Conservation (phyloP, 2,113 vertebrate species). For the Triplophysa dalaica region DNA sequence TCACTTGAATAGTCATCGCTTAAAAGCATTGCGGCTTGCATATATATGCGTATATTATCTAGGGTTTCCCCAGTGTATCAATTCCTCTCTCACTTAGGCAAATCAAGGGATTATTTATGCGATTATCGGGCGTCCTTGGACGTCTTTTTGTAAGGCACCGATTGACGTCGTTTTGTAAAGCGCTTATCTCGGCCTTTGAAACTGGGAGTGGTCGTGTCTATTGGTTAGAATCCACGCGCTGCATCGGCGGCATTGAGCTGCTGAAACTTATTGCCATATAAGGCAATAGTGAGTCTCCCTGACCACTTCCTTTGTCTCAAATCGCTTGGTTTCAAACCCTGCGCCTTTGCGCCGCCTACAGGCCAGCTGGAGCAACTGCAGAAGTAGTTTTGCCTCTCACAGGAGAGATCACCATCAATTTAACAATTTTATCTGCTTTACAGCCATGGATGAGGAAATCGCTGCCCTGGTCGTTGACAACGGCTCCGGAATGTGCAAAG, state of each 20-base stretch:
- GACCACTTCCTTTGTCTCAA: constrained; percentile 83
- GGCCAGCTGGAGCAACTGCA: constrained; percentile 11
- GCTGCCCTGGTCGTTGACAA: constrained; percentile 78
- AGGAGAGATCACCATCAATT: background rate
- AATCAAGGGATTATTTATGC: background rate
- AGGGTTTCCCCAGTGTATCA: background rate
- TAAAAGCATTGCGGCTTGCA: background rate
- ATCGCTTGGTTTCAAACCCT: constrained; percentile 51
- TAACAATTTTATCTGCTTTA: background rate
- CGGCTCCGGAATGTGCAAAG: constrained; percentile 79
- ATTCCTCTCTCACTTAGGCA: background rate
- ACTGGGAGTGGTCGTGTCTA: constrained; percentile 52
- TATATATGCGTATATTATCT: background rate
- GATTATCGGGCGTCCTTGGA: background rate
- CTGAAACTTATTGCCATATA: constrained; percentile 86
- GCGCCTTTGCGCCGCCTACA: constrained; percentile 75
- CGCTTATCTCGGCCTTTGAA: constrained; percentile 43
- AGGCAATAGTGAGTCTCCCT: constrained; percentile 77
- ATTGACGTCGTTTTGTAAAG: constrained; percentile 37
- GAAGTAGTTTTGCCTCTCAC: background rate
- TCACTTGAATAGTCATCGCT: background rate
- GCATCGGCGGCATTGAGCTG: constrained; percentile 57
- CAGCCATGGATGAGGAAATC: constrained; percentile 88
- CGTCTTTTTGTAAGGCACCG: constrained; percentile 38
- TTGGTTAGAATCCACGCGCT: constrained; percentile 62